These are phyloP conservation scores for Saccopteryx leptura DNA, from an alignment of 2,113 vertebrate species.

Conservation along the genomic window DNA sequence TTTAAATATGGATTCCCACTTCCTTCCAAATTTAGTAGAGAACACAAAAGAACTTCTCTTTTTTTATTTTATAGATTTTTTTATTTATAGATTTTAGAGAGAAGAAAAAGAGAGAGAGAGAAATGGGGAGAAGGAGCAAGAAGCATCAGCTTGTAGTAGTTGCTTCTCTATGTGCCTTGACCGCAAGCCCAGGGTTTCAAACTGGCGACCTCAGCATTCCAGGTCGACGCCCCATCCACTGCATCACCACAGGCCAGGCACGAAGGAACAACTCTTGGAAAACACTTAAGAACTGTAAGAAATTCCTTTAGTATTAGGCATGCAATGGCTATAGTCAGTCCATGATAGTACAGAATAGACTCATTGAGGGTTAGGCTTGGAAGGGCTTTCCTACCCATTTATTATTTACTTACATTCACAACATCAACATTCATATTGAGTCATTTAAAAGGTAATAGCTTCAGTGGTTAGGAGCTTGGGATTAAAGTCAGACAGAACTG, in stretches of 20 bases:
- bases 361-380: neutral
- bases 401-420: neutral
- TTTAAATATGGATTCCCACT: constrained; percentile 19
- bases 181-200: too few species aligned
- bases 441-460: neutral
- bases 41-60: neutral
- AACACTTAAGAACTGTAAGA: constrained; percentile 4
- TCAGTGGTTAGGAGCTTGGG: neutral
- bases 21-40: neutral
- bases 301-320: neutral
- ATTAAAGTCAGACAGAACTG: constrained; percentile 48
- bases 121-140: too few species aligned
- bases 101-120: too few species aligned
- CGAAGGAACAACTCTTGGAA: neutral
- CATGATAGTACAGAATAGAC: neutral
- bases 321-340: neutral
- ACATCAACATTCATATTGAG: neutral
- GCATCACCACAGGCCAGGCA: too few species aligned
- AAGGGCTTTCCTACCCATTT: constrained; percentile 27
- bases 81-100: too few species aligned
- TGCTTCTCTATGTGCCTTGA: too few species aligned
- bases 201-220: too few species aligned
- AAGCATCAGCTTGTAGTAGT: too few species aligned
- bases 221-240: too few species aligned
- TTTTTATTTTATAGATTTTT: too few species aligned